A percentile compares a stretch with the other conserved stretches of the same genome.
These are phyloP conservation scores for Drosophila diplacantha DNA, from an alignment of 2,888 invertebrate genomes.

Conservation along the genomic window DNA sequence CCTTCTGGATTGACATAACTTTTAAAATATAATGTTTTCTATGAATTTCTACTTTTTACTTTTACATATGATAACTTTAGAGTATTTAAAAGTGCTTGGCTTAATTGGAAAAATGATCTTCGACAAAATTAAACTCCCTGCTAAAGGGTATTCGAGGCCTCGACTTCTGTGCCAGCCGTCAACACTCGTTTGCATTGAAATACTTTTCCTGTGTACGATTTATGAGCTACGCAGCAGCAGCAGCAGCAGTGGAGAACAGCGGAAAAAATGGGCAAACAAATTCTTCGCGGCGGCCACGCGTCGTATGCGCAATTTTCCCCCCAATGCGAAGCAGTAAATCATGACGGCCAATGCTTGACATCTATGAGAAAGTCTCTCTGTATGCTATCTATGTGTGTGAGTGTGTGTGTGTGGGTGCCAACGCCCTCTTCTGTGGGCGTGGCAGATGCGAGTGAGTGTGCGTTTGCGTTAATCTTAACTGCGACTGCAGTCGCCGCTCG, in stretches of 20 bases:
- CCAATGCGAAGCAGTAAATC: slow-evolving; percentile 64
- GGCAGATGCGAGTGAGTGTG: slow-evolving; percentile 15
- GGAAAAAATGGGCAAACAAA: slow-evolving; percentile 27
- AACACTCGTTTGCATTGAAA: slow-evolving; percentile 32
- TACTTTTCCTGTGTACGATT: slow-evolving; percentile 37
- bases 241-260: slow-evolving; percentile 16
- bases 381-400: not conserved
- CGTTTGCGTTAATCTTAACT: slow-evolving; percentile 60
- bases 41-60: not conserved
- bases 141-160: slow-evolving; percentile 37
- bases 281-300: slow-evolving; percentile 39
- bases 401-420: slow-evolving; percentile 31
- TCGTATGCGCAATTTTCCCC: slow-evolving; percentile 70
- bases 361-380: slow-evolving; percentile 23
- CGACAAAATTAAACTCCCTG: not conserved
- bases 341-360: slow-evolving; percentile 65
- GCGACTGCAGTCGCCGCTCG: slow-evolving; percentile 59
- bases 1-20: fast-evolving
- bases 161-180: slow-evolving; percentile 23
- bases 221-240: slow-evolving; percentile 28
- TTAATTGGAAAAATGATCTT: too few relatives aligned
- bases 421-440: slow-evolving; percentile 31
- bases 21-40: not conserved
- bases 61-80: too few relatives aligned
- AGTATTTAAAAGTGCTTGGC: too few relatives aligned